Evolutionary conservation across 1,140 invertebrate species (phyloP).

Genomic region (Anastrepha ludens): DNA sequence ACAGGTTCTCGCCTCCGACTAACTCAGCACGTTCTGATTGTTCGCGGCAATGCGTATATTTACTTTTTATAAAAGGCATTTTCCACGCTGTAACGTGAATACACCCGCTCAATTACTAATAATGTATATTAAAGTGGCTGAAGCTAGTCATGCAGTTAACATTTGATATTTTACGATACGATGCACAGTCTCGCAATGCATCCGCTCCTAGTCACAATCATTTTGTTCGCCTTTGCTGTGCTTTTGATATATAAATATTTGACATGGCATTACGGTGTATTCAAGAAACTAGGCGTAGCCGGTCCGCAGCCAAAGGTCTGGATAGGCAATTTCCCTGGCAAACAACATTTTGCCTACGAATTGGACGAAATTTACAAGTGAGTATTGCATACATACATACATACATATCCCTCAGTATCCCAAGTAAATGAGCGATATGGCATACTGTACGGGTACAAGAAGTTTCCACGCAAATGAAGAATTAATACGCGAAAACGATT

Average conservation of each 20-base stretch:
- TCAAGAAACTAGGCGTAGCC: constrained; percentile 66
- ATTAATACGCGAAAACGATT: too few relatives aligned
- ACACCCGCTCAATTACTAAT: neutral
- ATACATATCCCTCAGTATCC: too few relatives aligned
- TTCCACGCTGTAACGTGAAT: neutral
- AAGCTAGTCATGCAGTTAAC: neutral
- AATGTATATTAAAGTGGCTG: constrained; percentile 1
- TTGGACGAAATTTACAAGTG: constrained; percentile 66
- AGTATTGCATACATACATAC: constrained; percentile 15
- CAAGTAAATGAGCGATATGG: too few relatives aligned
- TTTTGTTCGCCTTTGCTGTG: neutral
- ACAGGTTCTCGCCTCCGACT: too few relatives aligned
- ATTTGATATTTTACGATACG: neutral
- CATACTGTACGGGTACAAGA: too few relatives aligned
- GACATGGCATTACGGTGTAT: constrained; percentile 72
- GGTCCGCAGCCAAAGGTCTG: constrained; percentile 68
- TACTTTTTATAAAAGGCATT: too few relatives aligned
- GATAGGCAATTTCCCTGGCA: constrained; percentile 75
- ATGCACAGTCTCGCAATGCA: neutral
- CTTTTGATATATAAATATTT: constrained; percentile 63
- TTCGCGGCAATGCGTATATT: too few relatives aligned
- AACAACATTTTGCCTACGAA: constrained; percentile 65
- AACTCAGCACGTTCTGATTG: too few relatives aligned
- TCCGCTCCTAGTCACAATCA: neutral
- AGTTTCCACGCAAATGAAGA: too few relatives aligned